These are phyloP conservation scores for Zaprionus vittiger DNA, from an alignment of 1,140 invertebrate genomes.

Conservation along the genomic window DNA sequence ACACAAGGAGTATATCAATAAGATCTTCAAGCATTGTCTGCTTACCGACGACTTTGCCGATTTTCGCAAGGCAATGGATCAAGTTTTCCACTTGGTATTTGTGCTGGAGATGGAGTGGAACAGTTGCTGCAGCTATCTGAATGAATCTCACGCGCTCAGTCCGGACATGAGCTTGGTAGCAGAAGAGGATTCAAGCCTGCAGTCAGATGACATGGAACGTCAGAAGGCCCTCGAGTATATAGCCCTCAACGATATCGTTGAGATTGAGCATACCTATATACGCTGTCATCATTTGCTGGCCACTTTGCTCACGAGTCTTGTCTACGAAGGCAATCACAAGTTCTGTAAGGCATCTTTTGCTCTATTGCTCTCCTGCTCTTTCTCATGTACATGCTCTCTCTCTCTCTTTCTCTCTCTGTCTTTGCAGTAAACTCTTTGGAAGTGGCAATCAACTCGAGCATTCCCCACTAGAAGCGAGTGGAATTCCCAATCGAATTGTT, in stretches of 20 bases:
- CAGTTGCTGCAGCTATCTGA: conserved; percentile 48
- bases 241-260: conserved; percentile 60
- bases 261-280: conserved; percentile 76
- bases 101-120: conserved; percentile 69
- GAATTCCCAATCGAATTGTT: conserved; percentile 5
- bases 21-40: conserved; percentile 65
- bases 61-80: conserved; percentile 64
- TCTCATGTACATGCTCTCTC: background rate
- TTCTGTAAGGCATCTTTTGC: conserved; percentile 61
- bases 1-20: conserved; percentile 60
- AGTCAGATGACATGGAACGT: background rate
- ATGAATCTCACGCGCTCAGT: conserved; percentile 58
- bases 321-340: conserved; percentile 59
- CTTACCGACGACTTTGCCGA: conserved; percentile 42
- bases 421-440: conserved; percentile 69
- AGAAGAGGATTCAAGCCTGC: background rate
- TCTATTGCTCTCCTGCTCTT: background rate
- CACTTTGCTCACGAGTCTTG: conserved; percentile 51
- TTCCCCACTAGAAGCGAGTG: conserved; percentile 52
- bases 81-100: conserved; percentile 62
- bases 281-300: conserved; percentile 74
- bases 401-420: conserved; percentile 12
- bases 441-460: conserved; percentile 67
- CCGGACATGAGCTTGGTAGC: conserved; percentile 28
- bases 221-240: conserved; percentile 45